A percentile compares a stretch with the other conserved stretches of the same genome.
These are phyloP conservation scores for Drosophila asahinai DNA, from an alignment of 1,140 invertebrate species.

Conservation along the genomic window DNA sequence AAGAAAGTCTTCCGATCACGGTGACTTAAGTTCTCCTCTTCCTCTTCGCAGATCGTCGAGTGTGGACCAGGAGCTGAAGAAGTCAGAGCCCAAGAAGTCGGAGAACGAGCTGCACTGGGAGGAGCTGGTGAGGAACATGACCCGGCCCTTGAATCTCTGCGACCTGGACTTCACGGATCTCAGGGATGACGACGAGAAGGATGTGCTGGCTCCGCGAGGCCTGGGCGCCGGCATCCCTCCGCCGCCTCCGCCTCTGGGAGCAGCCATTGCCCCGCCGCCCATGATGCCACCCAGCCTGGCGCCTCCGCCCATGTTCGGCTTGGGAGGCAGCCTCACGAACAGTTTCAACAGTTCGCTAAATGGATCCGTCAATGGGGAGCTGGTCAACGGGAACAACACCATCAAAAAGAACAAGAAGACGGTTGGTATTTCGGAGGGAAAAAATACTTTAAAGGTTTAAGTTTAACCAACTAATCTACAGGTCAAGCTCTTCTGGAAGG, in stretches of 20 bases:
- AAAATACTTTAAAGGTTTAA: neutral
- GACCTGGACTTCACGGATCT: slow-evolving; percentile 99
- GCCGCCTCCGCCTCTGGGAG: slow-evolving; percentile 87
- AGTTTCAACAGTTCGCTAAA: slow-evolving; percentile 83
- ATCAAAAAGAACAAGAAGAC: slow-evolving; percentile 97
- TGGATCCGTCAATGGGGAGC: slow-evolving; percentile 82
- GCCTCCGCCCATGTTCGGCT: slow-evolving; percentile 85
- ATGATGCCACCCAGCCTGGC: slow-evolving; percentile 81
- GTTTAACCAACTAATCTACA: neutral
- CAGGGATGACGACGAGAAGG: slow-evolving; percentile 91
- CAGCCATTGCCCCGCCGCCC: slow-evolving; percentile 84
- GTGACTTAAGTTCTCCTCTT: neutral
- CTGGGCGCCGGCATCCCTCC: slow-evolving; percentile 89
- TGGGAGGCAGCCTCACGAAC: slow-evolving; percentile 78
- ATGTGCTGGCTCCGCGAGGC: slow-evolving; percentile 87
- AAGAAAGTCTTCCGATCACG: slow-evolving; percentile 30
- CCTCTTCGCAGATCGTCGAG: slow-evolving; percentile 80
- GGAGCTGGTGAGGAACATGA: slow-evolving; percentile 92
- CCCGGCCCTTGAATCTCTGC: slow-evolving; percentile 94
- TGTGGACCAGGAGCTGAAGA: slow-evolving; percentile 87
- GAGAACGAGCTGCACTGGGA: slow-evolving; percentile 98
- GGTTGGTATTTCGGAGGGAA: slow-evolving; percentile 68
- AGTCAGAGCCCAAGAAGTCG: slow-evolving; percentile 90
- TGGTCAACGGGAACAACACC: slow-evolving; percentile 83
- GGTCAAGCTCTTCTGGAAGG: slow-evolving; percentile 99